phyloP scores from a whole-genome alignment of 2,113 vertebrate genomes.

The Apeltes quadracus region DNA sequence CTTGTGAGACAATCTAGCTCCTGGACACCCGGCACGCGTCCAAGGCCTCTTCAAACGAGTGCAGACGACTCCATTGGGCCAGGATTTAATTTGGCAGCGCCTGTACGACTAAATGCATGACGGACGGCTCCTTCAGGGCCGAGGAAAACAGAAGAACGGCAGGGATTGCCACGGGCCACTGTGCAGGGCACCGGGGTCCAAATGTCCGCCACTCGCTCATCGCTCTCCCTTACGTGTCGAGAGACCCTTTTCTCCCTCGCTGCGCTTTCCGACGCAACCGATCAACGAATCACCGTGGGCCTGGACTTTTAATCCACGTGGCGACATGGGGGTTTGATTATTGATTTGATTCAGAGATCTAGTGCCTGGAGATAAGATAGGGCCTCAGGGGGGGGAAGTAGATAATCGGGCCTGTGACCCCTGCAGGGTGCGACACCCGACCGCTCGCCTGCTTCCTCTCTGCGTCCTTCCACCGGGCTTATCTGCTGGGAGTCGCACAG shows the following conservation, averaged over 20 bases:
- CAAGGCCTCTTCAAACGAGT: conserved; percentile 11
- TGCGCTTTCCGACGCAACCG: no score
- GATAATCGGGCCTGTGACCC: conserved; percentile 70
- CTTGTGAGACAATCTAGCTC: conserved; percentile 30
- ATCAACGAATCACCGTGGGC: conserved; percentile 2
- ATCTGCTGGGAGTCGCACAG: conserved; percentile 60
- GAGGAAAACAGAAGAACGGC: no score
- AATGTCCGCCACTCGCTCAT: conserved; percentile 52
- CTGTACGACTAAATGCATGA: conserved; percentile 51
- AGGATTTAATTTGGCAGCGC: conserved; percentile 3
- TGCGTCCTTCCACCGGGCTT: conserved; percentile 59
- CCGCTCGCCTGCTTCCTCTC: conserved; percentile 40
- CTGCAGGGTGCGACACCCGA: conserved; percentile 43
- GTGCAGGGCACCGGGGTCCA: conserved; percentile 39
- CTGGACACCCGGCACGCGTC: conserved; percentile 38
- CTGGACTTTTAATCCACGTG: conserved; percentile 38
- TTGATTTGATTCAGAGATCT: conserved; percentile 65
- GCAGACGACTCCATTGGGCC: conserved; percentile 31
- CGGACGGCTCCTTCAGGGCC: no score
- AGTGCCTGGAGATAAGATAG: conserved; percentile 66
- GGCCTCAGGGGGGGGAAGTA: conserved; percentile 17
- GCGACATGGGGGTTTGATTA: conserved; percentile 54
- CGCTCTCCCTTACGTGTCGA: conserved; percentile 18
- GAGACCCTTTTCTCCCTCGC: no score
- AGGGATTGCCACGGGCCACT: conserved; percentile 14